Evolutionary conservation across 2,888 invertebrate genomes (phyloP), one percentile per base, ranked within the genome.

Genomic region (Tineola bisselliella): DNA sequence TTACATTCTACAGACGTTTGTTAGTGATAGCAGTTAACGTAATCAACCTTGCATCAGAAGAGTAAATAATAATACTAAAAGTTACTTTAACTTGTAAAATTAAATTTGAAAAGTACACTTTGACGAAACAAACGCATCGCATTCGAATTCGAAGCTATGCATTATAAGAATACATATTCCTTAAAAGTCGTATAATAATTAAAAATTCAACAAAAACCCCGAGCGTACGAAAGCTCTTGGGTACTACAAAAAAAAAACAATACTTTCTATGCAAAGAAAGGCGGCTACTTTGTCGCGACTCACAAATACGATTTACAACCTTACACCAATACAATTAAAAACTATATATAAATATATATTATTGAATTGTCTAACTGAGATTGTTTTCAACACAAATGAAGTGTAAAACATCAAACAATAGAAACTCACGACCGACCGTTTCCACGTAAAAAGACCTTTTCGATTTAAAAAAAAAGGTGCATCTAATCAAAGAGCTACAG

Each of bases 401-500:
- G 58, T 15, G 58, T 33, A 33, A 25, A 48, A 58, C 19, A 25
- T 58, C 33, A 58, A 58, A 58, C 58, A 58, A 58, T 58, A 25
- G 33, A 8, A 15, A 33, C 31, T 17, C 58, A 58, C 31, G 8
- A 58, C 2, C 58, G 58, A 58, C 13, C 54, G 10, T 15, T 58
- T 58, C 58, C 15, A 15, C 17, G 58, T 31, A 58, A 58, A 56
- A 33, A 33, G 58, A 33, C 33, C 58, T 19, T 58, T 58, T 58
- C 33, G 33, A 33, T 4, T 48, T 8, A 60, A 44, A 60, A 60
- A 59, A 59, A 60, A 60, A 60, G 13, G 43, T 43, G 44, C 48
- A 60, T 60, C 60, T 60, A 60, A 60, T 60, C 60, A 48, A 10
- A 17, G 59, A 43, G 74, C 75, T 72, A 73, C 76, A 73, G 71